Evolutionary conservation across 2,888 invertebrate species (phyloP), one percentile per base, ranked within the genome.

Genomic region (Panzeria rudis): DNA sequence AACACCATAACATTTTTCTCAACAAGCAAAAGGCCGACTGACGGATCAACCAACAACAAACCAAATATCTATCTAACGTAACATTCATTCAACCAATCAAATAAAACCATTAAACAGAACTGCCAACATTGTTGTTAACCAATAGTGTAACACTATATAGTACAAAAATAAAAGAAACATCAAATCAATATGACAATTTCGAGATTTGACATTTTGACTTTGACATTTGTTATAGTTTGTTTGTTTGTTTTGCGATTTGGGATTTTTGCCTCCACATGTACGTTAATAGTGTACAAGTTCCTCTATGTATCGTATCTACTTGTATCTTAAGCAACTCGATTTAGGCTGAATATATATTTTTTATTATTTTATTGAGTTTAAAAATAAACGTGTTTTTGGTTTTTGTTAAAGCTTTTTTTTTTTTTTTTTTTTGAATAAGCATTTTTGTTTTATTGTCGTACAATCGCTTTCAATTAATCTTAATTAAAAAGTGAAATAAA

Each of bases 141-240:
- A 86, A 83, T 83, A 78, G 73, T 54, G 76, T 29, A 62, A 72
- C 71, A 85, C 71, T n/a, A n/a, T n/a, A n/a, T 64, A 71, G 23
- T 38, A 71, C 23, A 71, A 64, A 25, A 62, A 81, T 38, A 20
- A 35, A 56, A 52, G 59, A 61, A 76, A 72, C 64, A 56, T 61
- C 47, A 79, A 83, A 68, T 84, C 85, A 86, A 85, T 86, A 81
- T 86, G 79, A 86, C 87, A 86, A 86, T 87, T 75, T 64, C 47
- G n/a, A 83, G 73, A 84, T 87, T 84, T 85, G 87, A 86, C 82
- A 86, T 86, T 86, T 86, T 86, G 87, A 87, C 86, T 85, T 86
- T 86, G 86, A 87, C 87, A 87, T 86, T 86, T 86, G 79, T 76
- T 83, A 83, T 83, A 64, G 68, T 75, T 71, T 83, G 66, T 71